Base-by-base conservation (phyloP, 2,113 vertebrate genomes). In the Megatriorchis doriae region DNA sequence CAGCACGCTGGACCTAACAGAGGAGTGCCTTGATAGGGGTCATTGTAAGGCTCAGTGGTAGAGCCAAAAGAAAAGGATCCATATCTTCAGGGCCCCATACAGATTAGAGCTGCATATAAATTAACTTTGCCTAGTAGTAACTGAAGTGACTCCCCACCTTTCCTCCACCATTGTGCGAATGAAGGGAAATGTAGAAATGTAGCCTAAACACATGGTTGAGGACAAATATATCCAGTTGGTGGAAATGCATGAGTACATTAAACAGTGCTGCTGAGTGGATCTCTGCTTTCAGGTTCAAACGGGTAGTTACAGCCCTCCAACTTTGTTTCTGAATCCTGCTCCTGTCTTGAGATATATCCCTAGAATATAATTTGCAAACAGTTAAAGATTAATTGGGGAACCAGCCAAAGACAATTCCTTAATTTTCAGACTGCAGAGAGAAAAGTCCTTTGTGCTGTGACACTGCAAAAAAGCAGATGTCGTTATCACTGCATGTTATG, bases 161-260 rank as follows among this genome's bases (percentile, higher is more conserved):
- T 92, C 32, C 32, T 45, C 13, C 27, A 79, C 15, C 11, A 9
- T 3, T 68, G 13, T 7, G 16, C 2, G 7, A 75, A 53, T 43
- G 45, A 86, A 91, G 18, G 5, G 7, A 84, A 83, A 58, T 13
- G 16, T 17, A 65, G n/a, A 88, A 94, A 61, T 16, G 13, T 16
- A 58, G 61, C 42, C 55, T 45, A 52, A 79, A 58, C 17, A 42
- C 6, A 4, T 0, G 0, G 27, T 53, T 70, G 74, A 61, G 50
- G 43, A 53, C 0, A 0, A 4, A 19, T 23, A 13, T 27, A 48
- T 25, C 14, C 45, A 48, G 6, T 5, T 45, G 12, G 23, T 34
- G 18, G 47, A 92, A 96, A 82, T 20, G 23, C 43, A 23, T 16
- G 4, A 38, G 5, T 17, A 13, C 31, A 13, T 62, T 11, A 34